Conservation (phyloP, 2,113 vertebrate species). For the Pontoporia blainvillei region DNA sequence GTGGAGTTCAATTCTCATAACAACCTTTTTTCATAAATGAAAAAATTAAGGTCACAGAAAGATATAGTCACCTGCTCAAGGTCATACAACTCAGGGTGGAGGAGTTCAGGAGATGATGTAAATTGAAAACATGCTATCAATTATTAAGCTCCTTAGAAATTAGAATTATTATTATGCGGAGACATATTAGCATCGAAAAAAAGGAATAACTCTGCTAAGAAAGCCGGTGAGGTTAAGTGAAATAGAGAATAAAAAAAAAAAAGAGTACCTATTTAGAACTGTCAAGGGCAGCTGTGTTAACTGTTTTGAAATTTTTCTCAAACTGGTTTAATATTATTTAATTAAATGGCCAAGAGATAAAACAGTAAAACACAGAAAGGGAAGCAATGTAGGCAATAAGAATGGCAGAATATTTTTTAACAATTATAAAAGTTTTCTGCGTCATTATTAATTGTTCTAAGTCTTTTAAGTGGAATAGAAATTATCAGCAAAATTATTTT, state of each 20-base stretch:
- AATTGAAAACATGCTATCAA: neutral
- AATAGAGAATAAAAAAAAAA: neutral
- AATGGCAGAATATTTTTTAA: neutral
- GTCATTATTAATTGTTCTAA: neutral
- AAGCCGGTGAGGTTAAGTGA: neutral
- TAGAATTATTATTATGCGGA: neutral
- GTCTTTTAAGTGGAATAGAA: neutral
- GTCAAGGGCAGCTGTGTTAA: neutral
- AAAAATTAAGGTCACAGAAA: neutral
- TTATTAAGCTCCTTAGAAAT: neutral
- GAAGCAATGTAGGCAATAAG: neutral
- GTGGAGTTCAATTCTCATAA: neutral
- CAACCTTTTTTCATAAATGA: neutral
- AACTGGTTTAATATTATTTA: neutral
- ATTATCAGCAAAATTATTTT: constrained; percentile 18
- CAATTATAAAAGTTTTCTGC: neutral
- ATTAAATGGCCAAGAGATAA: neutral
- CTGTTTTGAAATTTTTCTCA: constrained; percentile 35
- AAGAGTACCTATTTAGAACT: neutral
- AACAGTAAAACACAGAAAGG: neutral
- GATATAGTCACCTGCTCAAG: neutral
- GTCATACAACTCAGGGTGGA: neutral
- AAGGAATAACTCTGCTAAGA: neutral
- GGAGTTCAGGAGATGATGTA: neutral
- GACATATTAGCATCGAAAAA: neutral